Evolutionary conservation across 2,797 vertebrate genomes (phyloP), one percentile per base, ranked within the genome.

Genomic region (Gambelia wislizenii): DNA sequence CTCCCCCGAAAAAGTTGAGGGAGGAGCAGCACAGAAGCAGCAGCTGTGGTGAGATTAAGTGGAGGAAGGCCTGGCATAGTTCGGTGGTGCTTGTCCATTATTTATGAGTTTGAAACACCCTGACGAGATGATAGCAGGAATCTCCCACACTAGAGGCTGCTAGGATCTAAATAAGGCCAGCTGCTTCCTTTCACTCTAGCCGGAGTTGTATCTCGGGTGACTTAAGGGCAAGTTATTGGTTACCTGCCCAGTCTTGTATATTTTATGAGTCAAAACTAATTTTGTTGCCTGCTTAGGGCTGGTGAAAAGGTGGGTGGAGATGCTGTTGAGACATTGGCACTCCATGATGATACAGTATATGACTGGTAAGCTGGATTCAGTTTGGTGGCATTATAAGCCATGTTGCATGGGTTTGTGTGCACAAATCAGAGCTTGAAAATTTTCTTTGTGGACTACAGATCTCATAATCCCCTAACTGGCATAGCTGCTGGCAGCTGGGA

Each of bases 71-170:
- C n/a, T n/a, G n/a, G n/a, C n/a, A n/a, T n/a, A n/a, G 30, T 84
- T 84, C 44, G 56, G 30, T 27, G 52, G 25, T 27, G 64, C 47
- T 39, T 22, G 30, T 27, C 27, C 22, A 59, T 72, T 86, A 69
- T 83, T 86, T 83, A 77, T 39, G 80, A 85, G n/a, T 80, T 78
- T 84, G 81, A 42, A 90, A 87, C 80, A 59, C 61, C 81, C 64
- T 49, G 12, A 22, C 52, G 70, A 87, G n/a, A 72, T 22, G 74
- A 72, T 22, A 33, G 52, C 42, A 25, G 64, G 9, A 52, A 44
- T 69, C 56, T 27, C 10, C 25, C 25, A 27, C 54, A 33, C 36
- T 30, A n/a, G 44, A 49, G 82, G 36, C 82, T 69, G 25, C 27
- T 10, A 9, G n/a, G 52, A 64, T 18, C 75, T 84, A 44, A 27